Evolutionary conservation across 2,113 vertebrate species (phyloP).

Genomic region (Lichenostomus cassidix): DNA sequence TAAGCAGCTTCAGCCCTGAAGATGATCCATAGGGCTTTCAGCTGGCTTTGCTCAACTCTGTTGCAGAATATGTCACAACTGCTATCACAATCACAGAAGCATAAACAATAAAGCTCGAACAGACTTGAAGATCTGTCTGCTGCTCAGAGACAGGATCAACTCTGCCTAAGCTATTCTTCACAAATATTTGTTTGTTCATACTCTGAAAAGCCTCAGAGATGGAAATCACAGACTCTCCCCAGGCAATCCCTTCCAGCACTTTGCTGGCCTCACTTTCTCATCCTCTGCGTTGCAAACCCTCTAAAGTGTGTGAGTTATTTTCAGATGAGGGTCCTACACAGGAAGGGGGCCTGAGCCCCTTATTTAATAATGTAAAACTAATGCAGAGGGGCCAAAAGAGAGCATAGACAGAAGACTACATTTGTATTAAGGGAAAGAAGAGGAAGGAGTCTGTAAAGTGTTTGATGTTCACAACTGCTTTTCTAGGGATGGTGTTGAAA

Average conservation of each 20-base stretch:
- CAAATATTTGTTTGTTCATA: constrained; percentile 56
- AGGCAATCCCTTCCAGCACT: constrained; percentile 1
- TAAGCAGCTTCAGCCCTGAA: constrained; percentile 28
- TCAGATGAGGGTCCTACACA: background rate
- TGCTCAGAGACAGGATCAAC: constrained; percentile 34
- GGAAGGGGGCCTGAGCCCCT: background rate
- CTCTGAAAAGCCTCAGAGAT: constrained; percentile 10
- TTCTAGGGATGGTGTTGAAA: background rate
- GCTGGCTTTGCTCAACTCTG: background rate
- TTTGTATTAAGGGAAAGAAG: background rate
- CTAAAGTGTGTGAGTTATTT: background rate
- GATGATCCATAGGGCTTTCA: constrained; percentile 39
- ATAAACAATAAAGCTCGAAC: constrained; percentile 23
- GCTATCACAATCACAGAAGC: constrained; percentile 24
- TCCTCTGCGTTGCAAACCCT: background rate
- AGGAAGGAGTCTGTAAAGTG: background rate
- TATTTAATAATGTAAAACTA: background rate
- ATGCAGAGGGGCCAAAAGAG: background rate
- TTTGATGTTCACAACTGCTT: background rate
- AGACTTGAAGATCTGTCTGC: constrained; percentile 24
- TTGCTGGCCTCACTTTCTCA: background rate
- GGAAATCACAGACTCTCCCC: constrained; percentile 10
- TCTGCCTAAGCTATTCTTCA: constrained; percentile 36
- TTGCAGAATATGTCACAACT: constrained; percentile 24
- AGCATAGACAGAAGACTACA: background rate